phyloP scores from a whole-genome alignment of 2,113 vertebrate species.

The Castor canadensis region DNA sequence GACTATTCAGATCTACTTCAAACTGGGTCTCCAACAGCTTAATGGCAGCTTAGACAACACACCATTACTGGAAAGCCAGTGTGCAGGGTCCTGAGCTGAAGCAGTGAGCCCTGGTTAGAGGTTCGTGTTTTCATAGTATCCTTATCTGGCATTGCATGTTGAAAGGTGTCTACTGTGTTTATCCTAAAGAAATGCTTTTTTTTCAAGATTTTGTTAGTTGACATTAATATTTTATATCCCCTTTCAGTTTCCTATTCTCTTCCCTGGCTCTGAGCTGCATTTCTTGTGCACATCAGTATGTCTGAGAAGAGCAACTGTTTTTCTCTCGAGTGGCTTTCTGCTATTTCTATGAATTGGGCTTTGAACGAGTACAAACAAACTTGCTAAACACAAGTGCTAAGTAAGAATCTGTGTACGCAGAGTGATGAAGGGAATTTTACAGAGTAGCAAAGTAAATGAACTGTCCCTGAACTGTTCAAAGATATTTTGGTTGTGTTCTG shows the following conservation, averaged over 20 bases:
- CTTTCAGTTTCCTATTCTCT: not conserved
- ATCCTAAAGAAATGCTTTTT: not conserved
- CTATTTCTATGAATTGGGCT: not conserved
- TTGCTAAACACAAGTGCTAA: not conserved
- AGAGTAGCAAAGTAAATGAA: not conserved
- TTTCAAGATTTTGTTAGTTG: not conserved
- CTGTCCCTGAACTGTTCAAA: not conserved
- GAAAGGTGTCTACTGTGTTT: slow-evolving; percentile 1
- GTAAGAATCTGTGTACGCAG: not conserved
- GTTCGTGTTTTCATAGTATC: no score
- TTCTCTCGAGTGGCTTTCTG: not conserved
- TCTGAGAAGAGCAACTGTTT: not conserved
- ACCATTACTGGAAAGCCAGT: slow-evolving; percentile 77
- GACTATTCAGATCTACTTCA: slow-evolving; percentile 86
- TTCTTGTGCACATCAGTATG: not conserved
- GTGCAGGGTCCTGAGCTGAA: slow-evolving; percentile 64
- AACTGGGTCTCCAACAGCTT: slow-evolving; percentile 89
- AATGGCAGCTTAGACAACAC: slow-evolving; percentile 83
- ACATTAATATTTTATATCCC: not conserved
- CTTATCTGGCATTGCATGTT: slow-evolving; percentile 56
- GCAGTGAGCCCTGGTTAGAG: slow-evolving; percentile 52
- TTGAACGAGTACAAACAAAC: not conserved
- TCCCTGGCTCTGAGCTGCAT: not conserved
- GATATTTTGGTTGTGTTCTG: not conserved
- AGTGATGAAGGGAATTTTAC: not conserved